Percentiles rank a stretch among this genome's conserved stretches.
These are phyloP conservation scores for Eptatretus burgeri DNA, from an alignment of 2,113 vertebrate genomes.

Conservation along the genomic window DNA sequence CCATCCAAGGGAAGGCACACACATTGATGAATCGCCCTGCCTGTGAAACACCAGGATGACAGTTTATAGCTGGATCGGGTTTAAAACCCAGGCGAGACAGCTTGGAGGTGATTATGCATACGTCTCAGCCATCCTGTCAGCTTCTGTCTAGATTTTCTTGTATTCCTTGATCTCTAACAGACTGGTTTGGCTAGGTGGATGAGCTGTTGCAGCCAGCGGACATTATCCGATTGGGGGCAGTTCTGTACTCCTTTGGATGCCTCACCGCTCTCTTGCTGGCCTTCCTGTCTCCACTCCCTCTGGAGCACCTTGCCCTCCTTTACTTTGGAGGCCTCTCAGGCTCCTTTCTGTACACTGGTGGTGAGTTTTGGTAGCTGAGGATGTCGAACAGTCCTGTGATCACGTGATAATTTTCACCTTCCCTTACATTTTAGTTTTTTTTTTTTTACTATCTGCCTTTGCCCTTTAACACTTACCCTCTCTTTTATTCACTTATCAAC, in stretches of 20 bases:
- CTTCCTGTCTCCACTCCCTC: conserved; percentile 34
- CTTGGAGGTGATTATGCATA: too few species aligned
- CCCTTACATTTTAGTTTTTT: too few species aligned
- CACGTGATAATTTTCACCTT: neutral
- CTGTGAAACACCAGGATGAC: too few species aligned
- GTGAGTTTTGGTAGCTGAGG: conserved; percentile 18
- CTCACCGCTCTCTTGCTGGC: conserved; percentile 53
- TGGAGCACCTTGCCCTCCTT: conserved; percentile 74
- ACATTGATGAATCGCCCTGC: too few species aligned
- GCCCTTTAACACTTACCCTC: neutral
- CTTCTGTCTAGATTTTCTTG: too few species aligned
- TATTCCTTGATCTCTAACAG: too few species aligned
- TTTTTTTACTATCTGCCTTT: neutral
- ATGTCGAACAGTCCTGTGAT: neutral
- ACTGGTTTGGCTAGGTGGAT: conserved; percentile 19
- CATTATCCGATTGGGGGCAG: conserved; percentile 63
- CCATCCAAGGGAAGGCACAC: too few species aligned
- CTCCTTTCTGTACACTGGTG: conserved; percentile 90
- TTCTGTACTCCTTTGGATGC: conserved; percentile 66
- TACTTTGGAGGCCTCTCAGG: conserved; percentile 89
- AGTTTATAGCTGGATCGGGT: too few species aligned
- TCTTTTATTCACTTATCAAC: conserved; percentile 11
- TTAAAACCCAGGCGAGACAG: too few species aligned
- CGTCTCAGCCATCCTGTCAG: too few species aligned
- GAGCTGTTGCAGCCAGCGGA: conserved; percentile 70